These are phyloP conservation scores for Philotrypesis tridentata DNA, from an alignment of 1,140 invertebrate species.

Conservation along the genomic window DNA sequence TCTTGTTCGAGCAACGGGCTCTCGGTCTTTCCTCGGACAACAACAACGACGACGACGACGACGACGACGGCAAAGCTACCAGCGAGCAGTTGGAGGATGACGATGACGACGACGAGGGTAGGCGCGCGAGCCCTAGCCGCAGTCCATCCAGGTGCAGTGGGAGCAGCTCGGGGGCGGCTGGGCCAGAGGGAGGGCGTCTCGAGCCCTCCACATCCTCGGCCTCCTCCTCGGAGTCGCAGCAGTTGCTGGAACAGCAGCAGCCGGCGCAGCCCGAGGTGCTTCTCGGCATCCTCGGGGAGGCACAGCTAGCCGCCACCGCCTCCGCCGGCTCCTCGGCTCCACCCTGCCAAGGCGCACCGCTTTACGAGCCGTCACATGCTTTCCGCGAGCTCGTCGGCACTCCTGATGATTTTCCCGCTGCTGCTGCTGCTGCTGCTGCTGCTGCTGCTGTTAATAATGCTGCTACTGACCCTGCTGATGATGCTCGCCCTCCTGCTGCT, in stretches of 20 bases:
- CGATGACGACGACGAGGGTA: neutral
- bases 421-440: no score
- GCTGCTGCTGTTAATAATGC: no score
- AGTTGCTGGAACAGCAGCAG: conserved; percentile 32
- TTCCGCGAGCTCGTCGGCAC: no score
- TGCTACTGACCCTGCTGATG: neutral
- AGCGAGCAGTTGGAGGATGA: conserved; percentile 20
- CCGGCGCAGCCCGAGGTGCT: conserved; percentile 55
- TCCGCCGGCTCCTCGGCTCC: neutral
- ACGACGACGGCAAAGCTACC: conserved; percentile 40
- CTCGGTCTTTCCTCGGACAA: neutral
- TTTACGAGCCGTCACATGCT: neutral
- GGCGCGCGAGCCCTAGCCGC: conserved; percentile 61
- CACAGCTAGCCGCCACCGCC: neutral
- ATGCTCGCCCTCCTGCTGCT: neutral
- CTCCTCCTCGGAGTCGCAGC: conserved; percentile 66
- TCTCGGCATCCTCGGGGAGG: neutral
- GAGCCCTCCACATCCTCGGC: conserved; percentile 71
- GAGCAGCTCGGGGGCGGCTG: conserved; percentile 49
- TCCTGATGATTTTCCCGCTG: no score
- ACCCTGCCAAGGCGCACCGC: neutral
- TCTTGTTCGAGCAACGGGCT: no score
- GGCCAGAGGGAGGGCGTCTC: conserved; percentile 45
- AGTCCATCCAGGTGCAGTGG: conserved; percentile 69
- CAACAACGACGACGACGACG: neutral